Percentiles rank a stretch among this genome's conserved stretches.
Conservation (phyloP, 2,797 vertebrate species). For the Crenuchus spilurus region DNA sequence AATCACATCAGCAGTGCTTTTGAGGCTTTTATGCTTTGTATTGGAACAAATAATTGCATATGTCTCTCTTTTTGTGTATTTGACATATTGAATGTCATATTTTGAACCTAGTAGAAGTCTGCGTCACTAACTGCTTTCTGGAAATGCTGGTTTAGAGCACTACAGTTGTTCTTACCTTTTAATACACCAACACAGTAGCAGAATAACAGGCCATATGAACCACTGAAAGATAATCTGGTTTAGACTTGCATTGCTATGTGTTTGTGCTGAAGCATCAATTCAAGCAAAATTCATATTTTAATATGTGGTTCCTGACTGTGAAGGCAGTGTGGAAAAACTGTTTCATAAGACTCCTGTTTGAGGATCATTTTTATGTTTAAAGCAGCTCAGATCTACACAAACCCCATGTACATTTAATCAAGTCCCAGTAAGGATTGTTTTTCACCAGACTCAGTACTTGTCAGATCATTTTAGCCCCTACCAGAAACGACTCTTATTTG, state of each 20-base stretch:
- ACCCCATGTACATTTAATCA: too few relatives aligned
- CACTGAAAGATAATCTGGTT: too few relatives aligned
- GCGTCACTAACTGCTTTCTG: not conserved
- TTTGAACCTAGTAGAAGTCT: conserved; percentile 4
- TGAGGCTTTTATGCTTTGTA: not conserved
- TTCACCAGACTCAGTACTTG: too few relatives aligned
- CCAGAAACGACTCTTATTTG: too few relatives aligned
- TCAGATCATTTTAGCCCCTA: too few relatives aligned
- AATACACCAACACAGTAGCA: not conserved
- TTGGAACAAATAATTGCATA: conserved; percentile 1
- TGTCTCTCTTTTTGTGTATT: conserved; percentile 15
- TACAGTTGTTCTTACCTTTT: not conserved
- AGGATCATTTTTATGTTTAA: too few relatives aligned
- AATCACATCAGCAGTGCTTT: not conserved
- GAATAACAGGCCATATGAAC: not conserved
- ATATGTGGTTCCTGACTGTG: not conserved
- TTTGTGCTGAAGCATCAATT: not conserved
- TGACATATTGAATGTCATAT: conserved; percentile 57
- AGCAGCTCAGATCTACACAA: too few relatives aligned
- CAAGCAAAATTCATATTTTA: not conserved
- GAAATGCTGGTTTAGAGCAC: conserved; percentile 3
- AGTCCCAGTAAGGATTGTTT: too few relatives aligned
- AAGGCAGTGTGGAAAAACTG: not conserved
- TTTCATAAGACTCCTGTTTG: too few relatives aligned
- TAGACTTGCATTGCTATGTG: too few relatives aligned